Evolutionary conservation across 2,888 invertebrate genomes (phyloP).

Genomic region (Drosophila quinaria): DNA sequence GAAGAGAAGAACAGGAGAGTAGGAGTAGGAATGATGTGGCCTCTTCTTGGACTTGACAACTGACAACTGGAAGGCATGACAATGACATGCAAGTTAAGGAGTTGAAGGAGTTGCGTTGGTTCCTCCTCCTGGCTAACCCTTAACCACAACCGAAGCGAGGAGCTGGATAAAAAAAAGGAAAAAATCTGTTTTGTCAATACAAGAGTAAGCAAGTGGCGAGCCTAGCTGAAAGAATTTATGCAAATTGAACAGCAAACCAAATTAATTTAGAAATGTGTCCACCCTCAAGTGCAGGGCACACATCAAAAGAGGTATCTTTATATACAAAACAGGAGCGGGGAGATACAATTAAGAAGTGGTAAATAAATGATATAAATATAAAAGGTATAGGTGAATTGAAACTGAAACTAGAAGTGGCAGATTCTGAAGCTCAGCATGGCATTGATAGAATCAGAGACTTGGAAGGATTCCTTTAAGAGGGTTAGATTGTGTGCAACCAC

Average conservation of each 20-base stretch:
- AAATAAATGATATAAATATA: conserved; percentile 45
- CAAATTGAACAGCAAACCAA: conserved; percentile 63
- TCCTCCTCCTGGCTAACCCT: conserved; percentile 45
- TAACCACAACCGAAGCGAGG: conserved; percentile 26
- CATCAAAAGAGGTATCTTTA: conserved; percentile 51
- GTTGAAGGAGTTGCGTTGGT: conserved; percentile 7
- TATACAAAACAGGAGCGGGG: neutral
- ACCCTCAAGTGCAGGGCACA: conserved; percentile 70
- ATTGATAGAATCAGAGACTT: conserved; percentile 6
- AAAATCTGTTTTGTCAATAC: conserved; percentile 61
- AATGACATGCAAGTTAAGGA: conserved; percentile 63
- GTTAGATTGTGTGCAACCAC: conserved; percentile 31
- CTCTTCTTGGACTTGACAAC: conserved; percentile 63
- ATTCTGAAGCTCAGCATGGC: neutral
- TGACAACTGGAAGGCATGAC: conserved; percentile 61
- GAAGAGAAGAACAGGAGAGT: neutral
- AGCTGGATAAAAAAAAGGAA: conserved; percentile 21
- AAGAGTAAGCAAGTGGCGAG: conserved; percentile 30
- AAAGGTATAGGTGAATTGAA: conserved; percentile 9
- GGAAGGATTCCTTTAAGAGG: neutral
- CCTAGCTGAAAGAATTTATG: conserved; percentile 59
- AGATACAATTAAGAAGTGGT: conserved; percentile 62
- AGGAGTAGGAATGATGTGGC: conserved; percentile 16
- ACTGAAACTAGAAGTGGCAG: neutral
- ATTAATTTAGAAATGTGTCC: conserved; percentile 77